Conservation (phyloP, 2,797 vertebrate species). For the Oreonectes daqikongensis region DNA sequence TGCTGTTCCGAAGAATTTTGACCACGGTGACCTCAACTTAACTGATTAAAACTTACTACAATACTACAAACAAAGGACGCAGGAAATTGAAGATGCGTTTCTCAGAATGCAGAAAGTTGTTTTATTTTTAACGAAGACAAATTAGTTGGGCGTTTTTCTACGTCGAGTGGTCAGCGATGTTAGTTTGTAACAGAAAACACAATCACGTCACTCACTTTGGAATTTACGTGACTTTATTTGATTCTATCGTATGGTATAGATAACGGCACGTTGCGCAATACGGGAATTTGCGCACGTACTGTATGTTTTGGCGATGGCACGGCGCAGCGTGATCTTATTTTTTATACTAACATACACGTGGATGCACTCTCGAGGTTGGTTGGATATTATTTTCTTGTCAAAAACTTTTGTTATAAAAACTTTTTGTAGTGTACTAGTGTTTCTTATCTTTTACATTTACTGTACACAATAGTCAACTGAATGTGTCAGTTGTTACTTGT, state of each 20-base stretch:
- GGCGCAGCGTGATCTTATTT: slow-evolving; percentile 1
- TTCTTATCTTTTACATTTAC: too few relatives aligned
- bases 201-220: not conserved
- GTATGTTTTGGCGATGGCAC: slow-evolving; percentile 25
- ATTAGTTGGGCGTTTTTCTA: too few relatives aligned
- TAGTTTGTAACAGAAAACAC: not conserved
- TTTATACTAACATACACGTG: not conserved
- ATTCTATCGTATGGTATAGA: not conserved
- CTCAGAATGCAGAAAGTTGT: not conserved
- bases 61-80: too few relatives aligned
- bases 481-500: not conserved
- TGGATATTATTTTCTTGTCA: not conserved
- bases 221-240: not conserved
- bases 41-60: not conserved
- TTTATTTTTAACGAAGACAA: not conserved
- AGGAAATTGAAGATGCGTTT: not conserved
- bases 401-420: too few relatives aligned
- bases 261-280: slow-evolving; percentile 13
- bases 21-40: not conserved
- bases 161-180: not conserved
- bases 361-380: slow-evolving; percentile 36
- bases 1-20: too few relatives aligned
- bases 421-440: too few relatives aligned
- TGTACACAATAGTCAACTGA: not conserved
- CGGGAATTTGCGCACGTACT: not conserved